These are phyloP conservation scores for Azemiops feae DNA, from an alignment of 2,113 vertebrate genomes.

Conservation along the genomic window DNA sequence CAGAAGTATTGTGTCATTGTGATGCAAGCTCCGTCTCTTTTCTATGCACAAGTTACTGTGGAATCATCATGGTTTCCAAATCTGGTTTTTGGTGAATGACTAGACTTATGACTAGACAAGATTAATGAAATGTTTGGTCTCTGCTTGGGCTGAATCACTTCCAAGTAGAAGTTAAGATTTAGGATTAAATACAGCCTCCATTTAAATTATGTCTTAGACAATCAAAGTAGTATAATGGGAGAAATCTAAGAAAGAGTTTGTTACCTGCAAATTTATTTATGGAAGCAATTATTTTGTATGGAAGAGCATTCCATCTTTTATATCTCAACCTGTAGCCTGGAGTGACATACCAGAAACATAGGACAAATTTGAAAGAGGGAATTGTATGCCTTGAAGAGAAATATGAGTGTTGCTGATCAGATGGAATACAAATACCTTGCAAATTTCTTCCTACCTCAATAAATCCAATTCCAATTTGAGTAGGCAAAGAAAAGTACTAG, in stretches of 20 bases:
- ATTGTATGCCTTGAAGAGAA: neutral
- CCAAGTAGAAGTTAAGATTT: neutral
- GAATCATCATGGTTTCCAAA: neutral
- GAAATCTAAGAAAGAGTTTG: neutral
- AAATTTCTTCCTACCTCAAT: neutral
- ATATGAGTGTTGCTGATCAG: neutral
- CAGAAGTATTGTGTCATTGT: neutral
- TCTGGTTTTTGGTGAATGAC: neutral
- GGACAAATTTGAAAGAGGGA: neutral
- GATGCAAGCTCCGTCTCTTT: neutral
- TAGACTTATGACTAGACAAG: neutral
- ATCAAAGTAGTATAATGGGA: neutral
- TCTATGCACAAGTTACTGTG: neutral
- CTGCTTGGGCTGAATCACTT: neutral
- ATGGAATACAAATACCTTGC: neutral
- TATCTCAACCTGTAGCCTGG: neutral
- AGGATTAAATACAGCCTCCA: neutral
- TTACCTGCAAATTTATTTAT: no score
- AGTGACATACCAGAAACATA: neutral
- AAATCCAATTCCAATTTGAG: neutral
- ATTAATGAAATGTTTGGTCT: neutral
- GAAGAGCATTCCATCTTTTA: neutral
- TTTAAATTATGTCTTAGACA: neutral
- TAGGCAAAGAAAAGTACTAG: neutral
- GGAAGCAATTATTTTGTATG: neutral